These are phyloP conservation scores for Dasypogon diadema DNA, from an alignment of 2,888 invertebrate species.

Conservation along the genomic window DNA sequence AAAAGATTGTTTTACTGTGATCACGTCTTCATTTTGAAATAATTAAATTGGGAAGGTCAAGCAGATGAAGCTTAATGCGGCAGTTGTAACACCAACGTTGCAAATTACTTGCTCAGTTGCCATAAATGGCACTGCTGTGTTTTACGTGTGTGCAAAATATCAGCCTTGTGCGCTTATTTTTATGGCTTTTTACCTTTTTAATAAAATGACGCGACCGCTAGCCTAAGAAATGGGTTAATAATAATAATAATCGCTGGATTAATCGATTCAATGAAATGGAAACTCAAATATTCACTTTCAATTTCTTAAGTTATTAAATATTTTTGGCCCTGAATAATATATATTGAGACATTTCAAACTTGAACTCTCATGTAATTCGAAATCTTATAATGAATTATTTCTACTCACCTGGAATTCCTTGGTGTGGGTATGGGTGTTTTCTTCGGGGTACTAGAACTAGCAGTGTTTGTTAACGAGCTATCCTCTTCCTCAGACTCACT, in stretches of 20 bases:
- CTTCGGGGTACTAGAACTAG: slow-evolving; percentile 61
- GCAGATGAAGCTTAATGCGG: slow-evolving; percentile 2
- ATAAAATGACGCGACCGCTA: too few species aligned
- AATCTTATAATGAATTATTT: not conserved
- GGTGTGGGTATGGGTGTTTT: slow-evolving; percentile 66
- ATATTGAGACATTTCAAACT: too few species aligned
- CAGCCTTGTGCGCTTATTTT: too few species aligned
- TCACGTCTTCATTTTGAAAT: not conserved
- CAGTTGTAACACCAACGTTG: not conserved
- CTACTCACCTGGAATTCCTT: slow-evolving; percentile 63
- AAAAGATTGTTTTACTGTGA: slow-evolving; percentile 6
- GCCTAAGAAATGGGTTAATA: too few species aligned
- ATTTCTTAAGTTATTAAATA: too few species aligned
- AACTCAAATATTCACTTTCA: too few species aligned
- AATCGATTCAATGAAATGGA: too few species aligned
- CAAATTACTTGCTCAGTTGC: not conserved
- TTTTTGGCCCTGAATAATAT: too few species aligned
- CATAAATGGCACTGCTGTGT: not conserved
- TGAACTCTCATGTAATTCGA: too few species aligned
- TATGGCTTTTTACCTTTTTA: too few species aligned
- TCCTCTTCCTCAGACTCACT: slow-evolving; percentile 76
- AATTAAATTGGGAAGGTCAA: slow-evolving; percentile 12
- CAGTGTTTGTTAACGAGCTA: slow-evolving; percentile 69
- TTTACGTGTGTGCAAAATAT: too few species aligned
- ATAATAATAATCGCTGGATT: too few species aligned